Conservation (phyloP, 1,140 invertebrate genomes). For the Zaprionus capensis region DNA sequence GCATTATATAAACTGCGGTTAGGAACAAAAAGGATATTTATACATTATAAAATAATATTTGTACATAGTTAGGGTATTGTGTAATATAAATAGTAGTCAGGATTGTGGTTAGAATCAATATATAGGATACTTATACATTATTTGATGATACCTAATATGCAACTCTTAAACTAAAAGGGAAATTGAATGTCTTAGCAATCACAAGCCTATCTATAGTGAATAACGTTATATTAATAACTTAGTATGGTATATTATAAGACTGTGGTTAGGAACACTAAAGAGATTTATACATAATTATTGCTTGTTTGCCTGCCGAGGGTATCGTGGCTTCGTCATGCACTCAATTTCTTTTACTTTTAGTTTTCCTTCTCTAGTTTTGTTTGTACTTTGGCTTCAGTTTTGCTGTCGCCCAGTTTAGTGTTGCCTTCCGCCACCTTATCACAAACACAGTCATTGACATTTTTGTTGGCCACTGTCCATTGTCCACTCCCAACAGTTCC, state of each 20-base stretch:
- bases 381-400: slow-evolving; percentile 13
- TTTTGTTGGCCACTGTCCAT: slow-evolving; percentile 54
- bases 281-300: not conserved
- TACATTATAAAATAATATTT: not conserved
- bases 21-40: not conserved
- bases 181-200: too few relatives aligned
- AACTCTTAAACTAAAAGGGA: too few relatives aligned
- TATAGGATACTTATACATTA: too few relatives aligned
- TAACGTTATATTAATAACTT: not conserved
- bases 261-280: not conserved
- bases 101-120: too few relatives aligned
- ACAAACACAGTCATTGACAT: slow-evolving; percentile 57
- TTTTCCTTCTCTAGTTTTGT: slow-evolving; percentile 26
- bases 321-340: not conserved
- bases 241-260: not conserved
- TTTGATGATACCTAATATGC: too few relatives aligned
- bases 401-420: slow-evolving; percentile 23
- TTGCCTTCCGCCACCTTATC: slow-evolving; percentile 47
- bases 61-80: too few relatives aligned
- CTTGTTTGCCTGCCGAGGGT: not conserved
- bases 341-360: not conserved
- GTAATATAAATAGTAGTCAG: too few relatives aligned
- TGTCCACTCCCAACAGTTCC: slow-evolving; percentile 1
- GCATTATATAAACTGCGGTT: too few relatives aligned
- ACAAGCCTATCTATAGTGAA: too few relatives aligned